Conservation (phyloP, 2,888 invertebrate species). For the Aphodius sticticus region DNA sequence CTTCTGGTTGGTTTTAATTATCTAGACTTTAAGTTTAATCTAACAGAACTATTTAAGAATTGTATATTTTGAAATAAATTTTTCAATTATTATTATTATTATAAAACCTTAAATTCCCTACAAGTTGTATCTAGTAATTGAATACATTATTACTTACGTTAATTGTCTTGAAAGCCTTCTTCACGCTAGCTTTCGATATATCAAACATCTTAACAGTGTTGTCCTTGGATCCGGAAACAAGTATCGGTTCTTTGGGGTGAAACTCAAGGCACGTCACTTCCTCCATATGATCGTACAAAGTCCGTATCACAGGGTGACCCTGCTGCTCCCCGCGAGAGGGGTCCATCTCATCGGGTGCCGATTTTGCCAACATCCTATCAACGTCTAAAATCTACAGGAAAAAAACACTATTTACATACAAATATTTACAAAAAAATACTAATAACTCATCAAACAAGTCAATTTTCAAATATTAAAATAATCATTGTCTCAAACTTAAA, state of each 20-base stretch:
- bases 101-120: no score
- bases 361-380: slow-evolving; percentile 98
- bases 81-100: no score
- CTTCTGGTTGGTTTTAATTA: no score
- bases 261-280: slow-evolving; percentile 97
- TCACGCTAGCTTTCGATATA: slow-evolving; percentile 97
- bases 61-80: no score
- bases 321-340: slow-evolving; percentile 86
- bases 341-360: slow-evolving; percentile 89
- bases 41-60: no score
- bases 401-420: no score
- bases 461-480: no score
- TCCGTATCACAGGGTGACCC: slow-evolving; percentile 97
- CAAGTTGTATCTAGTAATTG: no score
- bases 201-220: slow-evolving; percentile 96
- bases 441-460: no score
- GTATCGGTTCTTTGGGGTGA: slow-evolving; percentile 93
- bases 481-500: no score
- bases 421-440: no score
- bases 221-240: slow-evolving; percentile 95
- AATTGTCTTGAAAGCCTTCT: slow-evolving; percentile 96
- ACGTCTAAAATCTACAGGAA: slow-evolving; percentile 91
- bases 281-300: slow-evolving; percentile 96
- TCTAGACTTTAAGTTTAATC: no score
- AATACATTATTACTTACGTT: slow-evolving; percentile 64